Conservation (phyloP, 2,113 vertebrate species). For the Anseranas semipalmata region DNA sequence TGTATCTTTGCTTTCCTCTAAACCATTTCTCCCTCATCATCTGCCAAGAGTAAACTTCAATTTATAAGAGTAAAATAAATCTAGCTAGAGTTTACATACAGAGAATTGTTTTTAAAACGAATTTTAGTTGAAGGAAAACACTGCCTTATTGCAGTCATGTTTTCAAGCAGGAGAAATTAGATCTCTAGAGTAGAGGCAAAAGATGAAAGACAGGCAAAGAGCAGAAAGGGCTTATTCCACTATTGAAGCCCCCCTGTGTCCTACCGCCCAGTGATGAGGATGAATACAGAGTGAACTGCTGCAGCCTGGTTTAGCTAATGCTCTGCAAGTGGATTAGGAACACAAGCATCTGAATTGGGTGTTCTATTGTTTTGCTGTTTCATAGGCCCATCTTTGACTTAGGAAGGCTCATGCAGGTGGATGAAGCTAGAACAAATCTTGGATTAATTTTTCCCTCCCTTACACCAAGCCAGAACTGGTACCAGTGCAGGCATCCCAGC, state of each 20-base stretch:
- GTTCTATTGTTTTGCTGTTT: not conserved
- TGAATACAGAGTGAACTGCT: not conserved
- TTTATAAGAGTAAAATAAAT: constrained; percentile 49
- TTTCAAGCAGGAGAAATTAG: constrained; percentile 11
- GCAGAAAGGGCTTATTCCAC: not conserved
- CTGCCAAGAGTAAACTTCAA: constrained; percentile 39
- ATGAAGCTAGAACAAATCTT: not conserved
- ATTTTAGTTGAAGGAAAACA: constrained; percentile 7
- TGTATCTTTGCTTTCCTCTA: constrained; percentile 16
- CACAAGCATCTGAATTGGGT: not conserved
- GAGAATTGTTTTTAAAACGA: not conserved
- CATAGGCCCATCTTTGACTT: not conserved
- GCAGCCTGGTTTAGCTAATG: not conserved
- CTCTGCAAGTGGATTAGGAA: not conserved
- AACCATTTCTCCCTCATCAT: not conserved
- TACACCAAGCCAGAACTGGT: not conserved
- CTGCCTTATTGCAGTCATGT: not conserved
- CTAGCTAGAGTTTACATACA: not conserved
- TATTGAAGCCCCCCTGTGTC: not conserved
- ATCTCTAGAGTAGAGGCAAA: not conserved
- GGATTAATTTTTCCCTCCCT: not conserved
- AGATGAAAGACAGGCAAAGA: not conserved
- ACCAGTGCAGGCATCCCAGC: not conserved
- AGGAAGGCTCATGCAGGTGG: not conserved
- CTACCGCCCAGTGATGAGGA: not conserved